phyloP scores from a whole-genome alignment of 2,113 vertebrate genomes.

The Corythaixoides concolor region DNA sequence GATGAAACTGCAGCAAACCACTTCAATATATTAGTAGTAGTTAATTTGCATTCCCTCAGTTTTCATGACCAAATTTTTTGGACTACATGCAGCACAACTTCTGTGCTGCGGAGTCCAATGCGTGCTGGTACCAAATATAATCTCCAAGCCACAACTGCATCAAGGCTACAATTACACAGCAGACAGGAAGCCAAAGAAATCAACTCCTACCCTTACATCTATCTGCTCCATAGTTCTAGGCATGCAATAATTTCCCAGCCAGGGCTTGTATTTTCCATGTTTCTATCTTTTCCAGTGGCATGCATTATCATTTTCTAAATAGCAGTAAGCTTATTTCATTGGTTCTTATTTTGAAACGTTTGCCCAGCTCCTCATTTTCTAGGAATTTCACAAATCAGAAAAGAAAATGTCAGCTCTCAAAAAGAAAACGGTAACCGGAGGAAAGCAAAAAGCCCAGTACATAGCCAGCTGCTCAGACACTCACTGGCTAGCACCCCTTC shows the following conservation, averaged over 20 bases:
- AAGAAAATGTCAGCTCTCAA: background rate
- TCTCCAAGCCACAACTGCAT: constrained; percentile 34
- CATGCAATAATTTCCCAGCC: background rate
- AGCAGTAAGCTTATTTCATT: background rate
- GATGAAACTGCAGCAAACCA: background rate
- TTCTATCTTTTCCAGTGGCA: constrained; percentile 24
- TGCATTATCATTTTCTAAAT: background rate
- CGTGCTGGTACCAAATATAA: background rate
- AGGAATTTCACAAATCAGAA: constrained; percentile 23
- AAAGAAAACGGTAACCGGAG: background rate
- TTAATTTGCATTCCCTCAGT: background rate
- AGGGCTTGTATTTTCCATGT: constrained; percentile 49
- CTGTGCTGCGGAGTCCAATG: background rate
- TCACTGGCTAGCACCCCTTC: background rate
- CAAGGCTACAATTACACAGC: constrained; percentile 44
- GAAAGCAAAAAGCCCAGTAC: background rate
- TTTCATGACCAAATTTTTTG: background rate
- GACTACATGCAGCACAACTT: background rate
- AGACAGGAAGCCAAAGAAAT: constrained; percentile 40
- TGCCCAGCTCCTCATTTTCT: constrained; percentile 39
- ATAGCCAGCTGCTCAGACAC: background rate
- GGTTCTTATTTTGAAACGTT: background rate
- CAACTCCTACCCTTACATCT: constrained; percentile 20
- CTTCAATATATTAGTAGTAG: background rate
- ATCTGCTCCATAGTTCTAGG: background rate